phyloP scores from a whole-genome alignment of 2,797 vertebrate species.

The Octomys mimax region DNA sequence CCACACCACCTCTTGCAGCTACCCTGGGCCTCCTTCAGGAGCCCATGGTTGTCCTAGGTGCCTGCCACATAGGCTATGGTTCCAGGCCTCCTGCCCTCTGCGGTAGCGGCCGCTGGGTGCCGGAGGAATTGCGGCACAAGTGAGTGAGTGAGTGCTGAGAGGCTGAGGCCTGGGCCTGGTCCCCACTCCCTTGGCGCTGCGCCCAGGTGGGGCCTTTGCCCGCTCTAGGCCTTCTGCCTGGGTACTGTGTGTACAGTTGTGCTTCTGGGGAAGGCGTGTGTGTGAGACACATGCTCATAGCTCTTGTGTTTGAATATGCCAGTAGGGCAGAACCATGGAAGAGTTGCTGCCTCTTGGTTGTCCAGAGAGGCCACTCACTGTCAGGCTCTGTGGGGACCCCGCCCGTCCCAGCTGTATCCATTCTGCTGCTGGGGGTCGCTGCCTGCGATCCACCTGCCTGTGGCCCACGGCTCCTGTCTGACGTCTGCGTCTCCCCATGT shows the following conservation, averaged over 20 bases:
- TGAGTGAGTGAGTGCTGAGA: background rate
- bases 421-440: background rate
- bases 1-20: too few species aligned
- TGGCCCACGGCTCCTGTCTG: constrained; percentile 22
- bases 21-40: background rate
- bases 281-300: background rate
- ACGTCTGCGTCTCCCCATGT: constrained; percentile 38
- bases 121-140: constrained; percentile 52
- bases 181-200: constrained; percentile 29
- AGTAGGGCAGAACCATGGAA: constrained; percentile 61
- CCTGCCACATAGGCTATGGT: background rate
- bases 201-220: constrained; percentile 62
- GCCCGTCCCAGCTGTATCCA: background rate
- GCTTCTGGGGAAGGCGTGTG: constrained; percentile 69
- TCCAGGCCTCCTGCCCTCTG: constrained; percentile 5
- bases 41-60: constrained; percentile 1
- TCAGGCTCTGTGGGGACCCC: constrained; percentile 31
- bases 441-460: constrained; percentile 22
- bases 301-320: constrained; percentile 27
- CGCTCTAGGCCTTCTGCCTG: constrained; percentile 47
- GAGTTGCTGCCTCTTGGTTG: constrained; percentile 68
- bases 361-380: constrained; percentile 44
- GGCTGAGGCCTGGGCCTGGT: background rate
- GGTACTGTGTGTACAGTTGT: constrained; percentile 71
- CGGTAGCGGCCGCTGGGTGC: constrained; percentile 52